Evolutionary conservation across 2,113 vertebrate species (phyloP).

Genomic region (Myanophis thanlyinensis): DNA sequence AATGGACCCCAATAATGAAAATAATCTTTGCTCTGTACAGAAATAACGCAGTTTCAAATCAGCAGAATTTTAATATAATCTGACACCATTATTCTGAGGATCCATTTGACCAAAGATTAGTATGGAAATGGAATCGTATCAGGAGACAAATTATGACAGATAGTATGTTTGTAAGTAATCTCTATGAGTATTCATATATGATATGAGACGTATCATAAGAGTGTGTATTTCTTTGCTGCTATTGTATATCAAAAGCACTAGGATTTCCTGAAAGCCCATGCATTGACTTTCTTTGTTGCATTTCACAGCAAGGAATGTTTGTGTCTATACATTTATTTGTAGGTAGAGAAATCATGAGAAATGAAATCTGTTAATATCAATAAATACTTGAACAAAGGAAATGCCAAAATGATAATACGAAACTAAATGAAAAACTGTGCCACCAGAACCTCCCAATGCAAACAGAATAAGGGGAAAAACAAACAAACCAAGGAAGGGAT

Average conservation of each 20-base stretch:
- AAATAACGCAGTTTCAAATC: background rate
- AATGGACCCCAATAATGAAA: background rate
- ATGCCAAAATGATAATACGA: background rate
- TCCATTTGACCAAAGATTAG: background rate
- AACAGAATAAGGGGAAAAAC: background rate
- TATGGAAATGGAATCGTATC: background rate
- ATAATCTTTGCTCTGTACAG: background rate
- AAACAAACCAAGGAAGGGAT: background rate
- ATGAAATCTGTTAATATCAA: background rate
- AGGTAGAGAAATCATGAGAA: conserved; percentile 15
- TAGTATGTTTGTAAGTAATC: background rate
- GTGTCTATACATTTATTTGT: background rate
- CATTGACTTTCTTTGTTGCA: background rate
- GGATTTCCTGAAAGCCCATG: background rate
- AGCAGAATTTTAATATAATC: background rate
- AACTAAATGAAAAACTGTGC: background rate
- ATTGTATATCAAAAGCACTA: background rate
- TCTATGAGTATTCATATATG: background rate
- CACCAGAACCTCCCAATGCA: conserved; percentile 22
- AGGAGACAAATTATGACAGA: background rate
- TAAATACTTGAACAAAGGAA: background rate
- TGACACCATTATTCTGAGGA: background rate
- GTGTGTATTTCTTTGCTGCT: background rate
- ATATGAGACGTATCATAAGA: background rate
- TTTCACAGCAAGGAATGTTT: background rate